These are phyloP conservation scores for Ethmia dodecea DNA, from an alignment of 2,888 invertebrate species.

Conservation along the genomic window DNA sequence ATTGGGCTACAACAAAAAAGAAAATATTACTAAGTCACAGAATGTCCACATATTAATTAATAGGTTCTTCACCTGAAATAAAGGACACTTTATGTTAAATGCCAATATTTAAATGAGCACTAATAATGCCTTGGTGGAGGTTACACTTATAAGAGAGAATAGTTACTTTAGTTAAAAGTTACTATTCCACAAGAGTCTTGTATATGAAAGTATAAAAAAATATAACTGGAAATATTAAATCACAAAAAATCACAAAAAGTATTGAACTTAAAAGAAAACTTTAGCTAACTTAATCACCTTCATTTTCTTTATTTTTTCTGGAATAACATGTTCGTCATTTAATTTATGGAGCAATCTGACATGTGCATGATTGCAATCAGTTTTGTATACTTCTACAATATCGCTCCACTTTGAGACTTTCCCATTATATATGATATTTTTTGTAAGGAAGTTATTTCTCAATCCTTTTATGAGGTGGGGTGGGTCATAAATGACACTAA, in stretches of 20 bases:
- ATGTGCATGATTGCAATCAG: neutral
- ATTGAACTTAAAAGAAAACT: no score
- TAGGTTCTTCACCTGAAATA: no score
- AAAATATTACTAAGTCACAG: neutral
- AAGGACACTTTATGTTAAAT: no score
- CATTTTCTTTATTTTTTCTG: neutral
- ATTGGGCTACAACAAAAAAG: constrained; percentile 6
- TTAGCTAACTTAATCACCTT: no score
- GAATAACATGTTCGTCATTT: neutral
- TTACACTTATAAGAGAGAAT: no score
- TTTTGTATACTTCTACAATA: neutral
- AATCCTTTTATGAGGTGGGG: neutral
- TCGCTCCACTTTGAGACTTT: neutral
- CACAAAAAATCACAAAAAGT: no score
- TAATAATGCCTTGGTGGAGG: no score
- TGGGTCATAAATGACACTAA: neutral
- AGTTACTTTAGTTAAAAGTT: no score
- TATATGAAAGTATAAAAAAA: no score
- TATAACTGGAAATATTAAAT: no score
- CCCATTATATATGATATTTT: neutral
- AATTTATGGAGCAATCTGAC: neutral
- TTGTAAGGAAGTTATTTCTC: neutral
- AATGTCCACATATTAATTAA: neutral
- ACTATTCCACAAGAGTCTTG: no score
- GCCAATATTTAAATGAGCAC: no score